Evolutionary conservation across 2,113 vertebrate genomes (phyloP).

Genomic region (Noturus placidus): DNA sequence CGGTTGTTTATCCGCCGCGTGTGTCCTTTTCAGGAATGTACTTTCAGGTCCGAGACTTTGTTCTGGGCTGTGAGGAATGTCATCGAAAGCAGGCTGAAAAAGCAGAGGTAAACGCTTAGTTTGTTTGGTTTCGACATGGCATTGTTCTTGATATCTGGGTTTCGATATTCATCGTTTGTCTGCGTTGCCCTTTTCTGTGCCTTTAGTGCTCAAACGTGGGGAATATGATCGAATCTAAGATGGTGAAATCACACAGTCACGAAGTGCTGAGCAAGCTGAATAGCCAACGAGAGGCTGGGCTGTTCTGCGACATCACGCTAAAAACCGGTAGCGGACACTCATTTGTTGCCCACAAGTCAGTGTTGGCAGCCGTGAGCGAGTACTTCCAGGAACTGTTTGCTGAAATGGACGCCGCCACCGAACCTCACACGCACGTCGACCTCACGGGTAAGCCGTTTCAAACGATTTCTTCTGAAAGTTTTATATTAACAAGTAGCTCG

Average conservation of each 20-base stretch:
- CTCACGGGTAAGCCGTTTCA: slow-evolving; percentile 67
- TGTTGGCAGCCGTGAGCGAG: slow-evolving; percentile 78
- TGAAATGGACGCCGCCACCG: slow-evolving; percentile 70
- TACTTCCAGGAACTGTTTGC: slow-evolving; percentile 80
- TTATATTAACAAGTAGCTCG: background rate
- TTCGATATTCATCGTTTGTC: background rate
- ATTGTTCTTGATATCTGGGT: background rate
- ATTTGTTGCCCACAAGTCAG: slow-evolving; percentile 74
- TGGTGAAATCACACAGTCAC: slow-evolving; percentile 65
- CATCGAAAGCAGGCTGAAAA: slow-evolving; percentile 58
- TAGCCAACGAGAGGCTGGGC: slow-evolving; percentile 74
- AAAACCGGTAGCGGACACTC: slow-evolving; percentile 66
- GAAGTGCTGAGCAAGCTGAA: slow-evolving; percentile 73
- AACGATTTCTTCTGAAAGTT: background rate
- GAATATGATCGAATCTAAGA: slow-evolving; percentile 66
- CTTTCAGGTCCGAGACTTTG: slow-evolving; percentile 75
- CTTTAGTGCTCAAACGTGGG: slow-evolving; percentile 52
- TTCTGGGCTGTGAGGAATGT: slow-evolving; percentile 73
- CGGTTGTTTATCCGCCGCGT: slow-evolving; percentile 23
- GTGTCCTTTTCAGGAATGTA: slow-evolving; percentile 72
- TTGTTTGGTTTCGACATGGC: no score
- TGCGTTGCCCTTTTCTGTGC: background rate
- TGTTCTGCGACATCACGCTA: slow-evolving; percentile 79
- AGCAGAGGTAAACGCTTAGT: slow-evolving; percentile 58
- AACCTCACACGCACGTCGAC: slow-evolving; percentile 69